Evolutionary conservation across 1,140 invertebrate genomes (phyloP).

Genomic region (Colletes gigas): DNA sequence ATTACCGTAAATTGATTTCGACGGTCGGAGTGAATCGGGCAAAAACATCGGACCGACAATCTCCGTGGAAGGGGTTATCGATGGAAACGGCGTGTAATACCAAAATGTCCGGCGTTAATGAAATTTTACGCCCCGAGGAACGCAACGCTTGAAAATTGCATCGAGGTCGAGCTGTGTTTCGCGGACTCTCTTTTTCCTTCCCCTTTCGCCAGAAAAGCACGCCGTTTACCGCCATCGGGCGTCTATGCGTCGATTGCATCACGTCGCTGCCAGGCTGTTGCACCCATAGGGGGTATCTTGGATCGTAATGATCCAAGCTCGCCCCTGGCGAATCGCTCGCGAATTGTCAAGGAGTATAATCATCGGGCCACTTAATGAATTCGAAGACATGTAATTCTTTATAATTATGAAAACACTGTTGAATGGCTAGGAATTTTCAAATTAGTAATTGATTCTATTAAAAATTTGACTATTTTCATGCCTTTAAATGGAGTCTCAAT

Average conservation of each 20-base stretch:
- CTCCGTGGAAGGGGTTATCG: background rate
- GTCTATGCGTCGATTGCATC: background rate
- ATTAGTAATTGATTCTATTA: no score
- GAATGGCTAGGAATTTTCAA: no score
- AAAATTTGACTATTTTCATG: no score
- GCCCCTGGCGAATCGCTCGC: no score
- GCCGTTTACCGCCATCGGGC: background rate
- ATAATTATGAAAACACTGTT: no score
- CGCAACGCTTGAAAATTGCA: constrained; percentile 38
- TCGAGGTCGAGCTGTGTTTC: background rate
- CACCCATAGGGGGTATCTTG: background rate
- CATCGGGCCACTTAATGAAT: no score
- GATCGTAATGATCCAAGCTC: no score
- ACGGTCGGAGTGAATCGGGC: background rate
- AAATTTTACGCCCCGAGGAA: constrained; percentile 36
- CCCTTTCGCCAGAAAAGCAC: background rate
- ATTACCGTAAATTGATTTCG: constrained; percentile 46
- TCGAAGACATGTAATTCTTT: no score
- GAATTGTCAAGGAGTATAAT: no score
- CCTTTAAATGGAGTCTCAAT: no score
- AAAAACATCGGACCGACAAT: constrained; percentile 7
- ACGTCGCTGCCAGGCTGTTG: background rate
- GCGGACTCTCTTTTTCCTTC: background rate
- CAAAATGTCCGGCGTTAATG: constrained; percentile 37
- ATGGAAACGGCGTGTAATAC: constrained; percentile 30